phyloP scores from a whole-genome alignment of 2,888 invertebrate genomes.

The Hanleya hanleyi region DNA sequence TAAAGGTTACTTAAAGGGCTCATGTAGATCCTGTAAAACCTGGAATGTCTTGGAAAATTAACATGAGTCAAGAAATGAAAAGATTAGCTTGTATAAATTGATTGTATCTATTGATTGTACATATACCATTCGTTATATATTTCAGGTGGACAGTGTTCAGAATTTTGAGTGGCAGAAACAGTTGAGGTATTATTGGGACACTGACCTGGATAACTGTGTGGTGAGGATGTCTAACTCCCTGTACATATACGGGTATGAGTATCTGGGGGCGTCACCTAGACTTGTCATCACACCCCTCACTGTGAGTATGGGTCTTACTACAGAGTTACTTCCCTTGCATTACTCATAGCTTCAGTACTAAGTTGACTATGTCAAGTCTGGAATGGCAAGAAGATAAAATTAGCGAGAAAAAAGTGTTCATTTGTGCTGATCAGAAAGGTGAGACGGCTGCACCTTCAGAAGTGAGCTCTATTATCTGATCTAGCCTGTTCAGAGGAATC shows the following conservation, averaged over 20 bases:
- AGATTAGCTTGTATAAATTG: background rate
- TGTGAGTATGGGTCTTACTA: constrained; percentile 64
- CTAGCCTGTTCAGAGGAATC: too few species aligned
- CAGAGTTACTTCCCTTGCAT: too few species aligned
- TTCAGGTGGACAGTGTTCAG: constrained; percentile 75
- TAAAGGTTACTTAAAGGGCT: too few species aligned
- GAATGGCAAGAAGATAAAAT: too few species aligned
- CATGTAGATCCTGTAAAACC: too few species aligned
- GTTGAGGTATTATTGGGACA: constrained; percentile 91
- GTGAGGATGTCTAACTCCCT: constrained; percentile 76
- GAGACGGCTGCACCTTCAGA: too few species aligned
- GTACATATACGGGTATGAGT: constrained; percentile 74
- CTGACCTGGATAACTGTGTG: constrained; percentile 84
- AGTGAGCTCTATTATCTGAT: too few species aligned
- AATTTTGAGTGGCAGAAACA: constrained; percentile 94
- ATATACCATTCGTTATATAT: background rate
- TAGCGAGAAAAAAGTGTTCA: too few species aligned
- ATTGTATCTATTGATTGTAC: too few species aligned
- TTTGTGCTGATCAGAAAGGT: too few species aligned
- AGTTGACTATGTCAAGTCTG: too few species aligned
- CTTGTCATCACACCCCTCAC: constrained; percentile 75
- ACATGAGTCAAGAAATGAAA: background rate
- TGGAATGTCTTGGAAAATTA: background rate
- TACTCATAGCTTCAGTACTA: too few species aligned
- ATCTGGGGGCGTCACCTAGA: constrained; percentile 73